Conservation (phyloP, 1,140 invertebrate species). For the Neoseiulus cucumeris region DNA sequence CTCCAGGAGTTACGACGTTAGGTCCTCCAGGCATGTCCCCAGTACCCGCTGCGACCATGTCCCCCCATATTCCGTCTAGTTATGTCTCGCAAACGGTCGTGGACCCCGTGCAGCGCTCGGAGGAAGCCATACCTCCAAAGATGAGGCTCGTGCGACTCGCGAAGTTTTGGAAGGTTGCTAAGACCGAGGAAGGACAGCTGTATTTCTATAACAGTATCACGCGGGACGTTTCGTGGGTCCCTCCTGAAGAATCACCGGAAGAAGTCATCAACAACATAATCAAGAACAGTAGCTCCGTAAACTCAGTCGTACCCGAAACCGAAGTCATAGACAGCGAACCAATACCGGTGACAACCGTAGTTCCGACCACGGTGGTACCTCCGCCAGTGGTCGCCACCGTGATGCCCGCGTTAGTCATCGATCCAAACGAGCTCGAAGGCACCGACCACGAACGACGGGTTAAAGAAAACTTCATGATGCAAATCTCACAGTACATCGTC, state of each 20-base stretch:
- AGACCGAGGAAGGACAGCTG: constrained; percentile 50
- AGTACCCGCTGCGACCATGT: not conserved
- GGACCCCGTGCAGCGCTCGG: constrained; percentile 37
- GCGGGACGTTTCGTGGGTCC: constrained; percentile 30
- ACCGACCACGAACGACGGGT: constrained; percentile 28
- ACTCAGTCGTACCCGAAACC: not conserved
- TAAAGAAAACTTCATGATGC: constrained; percentile 66
- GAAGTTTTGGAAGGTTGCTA: constrained; percentile 61
- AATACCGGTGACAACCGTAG: not conserved
- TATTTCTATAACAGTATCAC: constrained; percentile 76
- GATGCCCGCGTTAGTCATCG: constrained; percentile 28
- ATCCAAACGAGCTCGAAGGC: constrained; percentile 31
- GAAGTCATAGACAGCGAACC: constrained; percentile 8
- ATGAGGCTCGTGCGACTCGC: constrained; percentile 40
- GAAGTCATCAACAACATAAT: constrained; percentile 18
- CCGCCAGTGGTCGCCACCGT: constrained; percentile 30
- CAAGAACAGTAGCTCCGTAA: not conserved
- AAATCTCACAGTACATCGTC: constrained; percentile 74
- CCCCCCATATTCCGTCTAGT: not conserved
- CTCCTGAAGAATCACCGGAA: constrained; percentile 29
- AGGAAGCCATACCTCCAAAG: constrained; percentile 31
- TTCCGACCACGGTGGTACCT: constrained; percentile 21
- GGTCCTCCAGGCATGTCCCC: too few species aligned
- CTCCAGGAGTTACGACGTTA: too few species aligned
- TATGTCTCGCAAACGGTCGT: not conserved